Base-by-base conservation (phyloP, 2,797 vertebrate species). In the Carduelis carduelis region DNA sequence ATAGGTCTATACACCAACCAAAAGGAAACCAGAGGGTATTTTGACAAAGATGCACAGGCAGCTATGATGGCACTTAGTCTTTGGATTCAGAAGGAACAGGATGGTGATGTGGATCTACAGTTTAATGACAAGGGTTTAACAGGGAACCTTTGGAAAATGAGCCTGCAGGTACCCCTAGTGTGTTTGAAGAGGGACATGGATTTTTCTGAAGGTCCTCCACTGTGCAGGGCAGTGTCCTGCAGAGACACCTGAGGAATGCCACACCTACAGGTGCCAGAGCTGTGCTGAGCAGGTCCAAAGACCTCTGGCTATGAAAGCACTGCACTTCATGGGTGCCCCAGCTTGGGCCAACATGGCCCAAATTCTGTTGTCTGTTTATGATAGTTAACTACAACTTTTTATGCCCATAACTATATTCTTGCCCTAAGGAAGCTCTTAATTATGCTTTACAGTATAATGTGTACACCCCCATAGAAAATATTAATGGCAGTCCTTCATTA, bases 291-390 rank as follows among this genome's bases (percentile, higher is more conserved):
- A n/a, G 9, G 8, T 63, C 32, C 20, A 14, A 57, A 9, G 18
- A 6, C 4, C 70, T 56, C 71, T n/a, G 46, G 3, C 19, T 32
- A 0, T 5, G 1, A 66, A 3, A 65, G 6, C 13, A 35, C 2
- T 14, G 4, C 8, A 13, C 14, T 52, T 65, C 1, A 2, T 39
- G 39, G 5, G 15, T 59, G 26, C 8, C 16, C 8, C 35, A 61
- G 0, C 32, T 14, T 37, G 8, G 43, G 11, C 5, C 47, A 75
- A 24, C 8, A 37, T 8, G 14, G 27, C 16, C 59, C 8, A 72
- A 34, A 87, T 44, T 63, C 39, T 65, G 3, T 22, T 63, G 70
- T 64, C 30, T 53, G 1, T 32, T 89, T 41, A 41, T 59, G 43
- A 41, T 2, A 61, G 20, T 35, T 46, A 61, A 30, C 41, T 76